Conservation (phyloP, 2,888 invertebrate genomes). For the Orchesella flavescens region DNA sequence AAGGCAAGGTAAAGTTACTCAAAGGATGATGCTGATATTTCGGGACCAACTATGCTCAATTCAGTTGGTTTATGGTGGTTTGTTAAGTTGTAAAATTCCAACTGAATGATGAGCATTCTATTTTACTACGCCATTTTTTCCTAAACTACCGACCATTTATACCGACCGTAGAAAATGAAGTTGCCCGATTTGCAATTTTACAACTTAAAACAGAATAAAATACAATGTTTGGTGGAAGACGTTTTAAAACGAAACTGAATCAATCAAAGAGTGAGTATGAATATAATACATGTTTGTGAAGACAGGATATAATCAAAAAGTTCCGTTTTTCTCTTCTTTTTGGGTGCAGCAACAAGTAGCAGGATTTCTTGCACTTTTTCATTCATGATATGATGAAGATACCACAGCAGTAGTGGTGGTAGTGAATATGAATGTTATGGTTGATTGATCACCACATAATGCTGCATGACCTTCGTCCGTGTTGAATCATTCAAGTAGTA, state of each 20-base stretch:
- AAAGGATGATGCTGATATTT: no score
- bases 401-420: background rate
- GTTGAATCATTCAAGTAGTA: background rate
- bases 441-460: constrained; percentile 29
- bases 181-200: no score
- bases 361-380: constrained; percentile 17
- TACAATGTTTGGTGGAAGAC: no score
- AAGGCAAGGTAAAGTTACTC: no score
- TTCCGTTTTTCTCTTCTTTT: constrained; percentile 49
- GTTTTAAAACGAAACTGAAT: background rate
- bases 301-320: constrained; percentile 36
- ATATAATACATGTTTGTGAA: constrained; percentile 13
- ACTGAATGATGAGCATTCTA: no score
- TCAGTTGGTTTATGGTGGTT: no score
- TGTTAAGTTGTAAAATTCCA: no score
- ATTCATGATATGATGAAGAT: background rate
- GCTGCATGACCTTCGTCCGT: constrained; percentile 7
- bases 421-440: background rate
- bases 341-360: constrained; percentile 46
- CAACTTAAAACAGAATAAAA: no score
- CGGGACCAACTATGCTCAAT: no score
- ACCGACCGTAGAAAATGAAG: no score
- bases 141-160: no score
- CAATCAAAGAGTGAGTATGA: constrained; percentile 4
- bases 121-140: no score